Conservation (phyloP, 2,888 invertebrate genomes). For the Microplitis deprimator region DNA sequence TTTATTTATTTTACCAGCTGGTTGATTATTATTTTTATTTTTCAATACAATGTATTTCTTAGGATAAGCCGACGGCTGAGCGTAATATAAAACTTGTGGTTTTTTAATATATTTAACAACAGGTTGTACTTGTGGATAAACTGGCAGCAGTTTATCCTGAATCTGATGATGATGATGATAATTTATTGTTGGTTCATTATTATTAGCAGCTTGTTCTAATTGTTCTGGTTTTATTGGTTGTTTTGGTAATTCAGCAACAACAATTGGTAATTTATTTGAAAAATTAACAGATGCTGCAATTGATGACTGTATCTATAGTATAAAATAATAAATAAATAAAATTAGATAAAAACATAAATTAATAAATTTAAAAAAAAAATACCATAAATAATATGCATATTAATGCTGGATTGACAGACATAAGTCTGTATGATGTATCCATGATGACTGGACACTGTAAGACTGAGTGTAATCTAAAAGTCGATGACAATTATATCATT, state of each 20-base stretch:
- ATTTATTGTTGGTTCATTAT: not conserved
- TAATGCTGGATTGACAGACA: not conserved
- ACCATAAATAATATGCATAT: not conserved
- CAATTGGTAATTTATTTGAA: not conserved
- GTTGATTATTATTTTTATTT: not conserved
- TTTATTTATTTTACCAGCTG: not conserved
- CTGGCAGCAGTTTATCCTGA: not conserved
- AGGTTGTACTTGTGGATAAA: too few species aligned
- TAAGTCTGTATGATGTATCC: not conserved
- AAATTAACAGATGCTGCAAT: not conserved
- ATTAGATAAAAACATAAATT: not conserved
- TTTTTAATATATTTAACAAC: not conserved
- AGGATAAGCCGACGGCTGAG: not conserved
- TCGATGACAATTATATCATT: constrained; percentile 23
- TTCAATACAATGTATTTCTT: not conserved
- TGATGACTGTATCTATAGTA: not conserved
- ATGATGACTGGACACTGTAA: not conserved
- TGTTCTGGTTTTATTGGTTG: not conserved
- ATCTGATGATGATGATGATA: not conserved
- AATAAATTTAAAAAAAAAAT: not conserved
- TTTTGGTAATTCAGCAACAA: not conserved
- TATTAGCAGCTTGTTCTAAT: not conserved
- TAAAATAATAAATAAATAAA: not conserved
- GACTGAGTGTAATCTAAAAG: not conserved
- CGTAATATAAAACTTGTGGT: not conserved